Percentiles rank a stretch among this genome's conserved stretches.
These are phyloP conservation scores for Craseonycteris thonglongyai DNA, from an alignment of 2,113 vertebrate genomes.

Conservation along the genomic window DNA sequence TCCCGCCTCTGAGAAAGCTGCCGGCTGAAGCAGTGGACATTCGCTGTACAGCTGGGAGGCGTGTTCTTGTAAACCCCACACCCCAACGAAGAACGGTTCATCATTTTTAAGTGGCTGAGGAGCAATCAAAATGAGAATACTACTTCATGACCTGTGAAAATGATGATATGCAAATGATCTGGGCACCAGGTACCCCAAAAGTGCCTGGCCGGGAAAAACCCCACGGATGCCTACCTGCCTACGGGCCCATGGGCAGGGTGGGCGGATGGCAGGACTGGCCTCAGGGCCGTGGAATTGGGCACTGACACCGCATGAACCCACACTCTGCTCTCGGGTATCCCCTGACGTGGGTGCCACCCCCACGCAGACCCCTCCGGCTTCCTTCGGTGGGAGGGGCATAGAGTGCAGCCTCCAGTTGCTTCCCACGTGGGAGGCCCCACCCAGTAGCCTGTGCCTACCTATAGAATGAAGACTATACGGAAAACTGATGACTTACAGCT, in stretches of 20 bases:
- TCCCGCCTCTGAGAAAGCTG: neutral
- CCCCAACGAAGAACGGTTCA: neutral
- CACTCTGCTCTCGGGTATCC: neutral
- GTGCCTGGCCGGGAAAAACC: neutral
- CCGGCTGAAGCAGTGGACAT: fast-evolving
- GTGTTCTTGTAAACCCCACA: no score
- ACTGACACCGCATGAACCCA: neutral
- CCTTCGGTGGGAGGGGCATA: neutral
- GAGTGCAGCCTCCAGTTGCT: no score
- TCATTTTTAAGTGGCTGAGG: neutral
- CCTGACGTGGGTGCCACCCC: no score
- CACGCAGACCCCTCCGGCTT: neutral
- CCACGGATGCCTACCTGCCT: neutral
- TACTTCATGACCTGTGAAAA: neutral
- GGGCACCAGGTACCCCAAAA: neutral
- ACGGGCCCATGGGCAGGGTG: no score
- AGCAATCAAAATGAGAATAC: neutral
- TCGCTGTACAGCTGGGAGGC: neutral
- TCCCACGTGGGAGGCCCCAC: no score
- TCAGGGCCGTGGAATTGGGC: neutral
- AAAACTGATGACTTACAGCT: no score
- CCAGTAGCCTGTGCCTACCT: no score
- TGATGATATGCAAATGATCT: neutral
- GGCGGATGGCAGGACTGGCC: neutral
- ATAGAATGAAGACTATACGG: no score